Conservation (phyloP, 2,797 vertebrate species). For the Melanotaenia nigrans region DNA sequence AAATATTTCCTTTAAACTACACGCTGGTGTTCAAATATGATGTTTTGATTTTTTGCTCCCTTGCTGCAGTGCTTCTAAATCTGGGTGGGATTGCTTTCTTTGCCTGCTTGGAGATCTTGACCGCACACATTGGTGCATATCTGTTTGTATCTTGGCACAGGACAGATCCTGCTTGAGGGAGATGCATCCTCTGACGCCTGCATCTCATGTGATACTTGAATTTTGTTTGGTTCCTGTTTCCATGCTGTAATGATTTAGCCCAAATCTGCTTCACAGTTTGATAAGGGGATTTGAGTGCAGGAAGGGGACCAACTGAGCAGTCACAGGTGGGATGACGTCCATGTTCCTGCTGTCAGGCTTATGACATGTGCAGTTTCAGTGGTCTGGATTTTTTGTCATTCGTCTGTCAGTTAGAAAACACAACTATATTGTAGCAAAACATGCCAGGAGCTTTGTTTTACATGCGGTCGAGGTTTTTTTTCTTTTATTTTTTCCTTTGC, state of each 20-base stretch:
- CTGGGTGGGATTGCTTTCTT: constrained; percentile 32
- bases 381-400: constrained; percentile 21
- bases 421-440: neutral
- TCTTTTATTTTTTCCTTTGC: no score
- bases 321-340: constrained; percentile 59
- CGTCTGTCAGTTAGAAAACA: constrained; percentile 10
- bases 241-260: constrained; percentile 56
- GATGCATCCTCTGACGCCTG: constrained; percentile 54
- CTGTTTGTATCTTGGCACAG: constrained; percentile 40
- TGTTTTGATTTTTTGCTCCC: constrained; percentile 21
- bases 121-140: constrained; percentile 46
- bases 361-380: constrained; percentile 38
- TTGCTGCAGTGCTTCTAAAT: constrained; percentile 10
- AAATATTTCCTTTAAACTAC: constrained; percentile 30
- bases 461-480: neutral
- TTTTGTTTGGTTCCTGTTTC: constrained; percentile 59
- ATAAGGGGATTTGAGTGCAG: constrained; percentile 60
- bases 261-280: constrained; percentile 61
- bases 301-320: constrained; percentile 58
- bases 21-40: constrained; percentile 12
- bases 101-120: constrained; percentile 44
- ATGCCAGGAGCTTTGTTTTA: neutral
- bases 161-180: constrained; percentile 38
- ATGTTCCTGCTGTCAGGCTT: constrained; percentile 42
- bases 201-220: constrained; percentile 52